phyloP scores from a whole-genome alignment of 2,797 vertebrate genomes.

The Discoglossus pictus region DNA sequence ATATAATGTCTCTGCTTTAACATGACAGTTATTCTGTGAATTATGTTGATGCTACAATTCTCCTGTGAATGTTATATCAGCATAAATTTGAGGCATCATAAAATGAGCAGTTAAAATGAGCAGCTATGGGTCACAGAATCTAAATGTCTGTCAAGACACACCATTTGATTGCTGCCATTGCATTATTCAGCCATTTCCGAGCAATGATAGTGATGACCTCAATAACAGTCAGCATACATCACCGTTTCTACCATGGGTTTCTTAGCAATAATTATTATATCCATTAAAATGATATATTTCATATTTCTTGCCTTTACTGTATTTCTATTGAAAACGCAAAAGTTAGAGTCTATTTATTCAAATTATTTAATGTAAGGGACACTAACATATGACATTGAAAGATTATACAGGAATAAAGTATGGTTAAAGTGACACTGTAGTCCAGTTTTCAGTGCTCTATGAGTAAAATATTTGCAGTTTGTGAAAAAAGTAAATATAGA shows the following conservation, averaged over 20 bases:
- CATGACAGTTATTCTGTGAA: conserved; percentile 42
- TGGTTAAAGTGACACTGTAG: no score
- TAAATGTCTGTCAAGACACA: conserved; percentile 32
- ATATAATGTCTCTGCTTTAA: conserved; percentile 27
- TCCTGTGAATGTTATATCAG: conserved; percentile 35
- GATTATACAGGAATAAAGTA: no score
- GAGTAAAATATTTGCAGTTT: no score
- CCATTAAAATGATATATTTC: not conserved
- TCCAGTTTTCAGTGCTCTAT: no score
- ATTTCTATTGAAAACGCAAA: no score
- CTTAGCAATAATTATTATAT: conserved; percentile 8
- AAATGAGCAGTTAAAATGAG: conserved; percentile 40
- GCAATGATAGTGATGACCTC: conserved; percentile 46
- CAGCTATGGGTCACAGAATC: conserved; percentile 41
- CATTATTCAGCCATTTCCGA: conserved; percentile 37
- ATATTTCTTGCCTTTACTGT: no score
- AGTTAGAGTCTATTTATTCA: no score
- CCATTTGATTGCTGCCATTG: conserved; percentile 32
- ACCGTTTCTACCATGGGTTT: not conserved
- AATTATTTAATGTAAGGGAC: no score
- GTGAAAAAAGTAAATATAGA: no score
- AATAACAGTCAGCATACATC: conserved; percentile 24
- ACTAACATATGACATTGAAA: no score
- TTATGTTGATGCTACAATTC: conserved; percentile 49
- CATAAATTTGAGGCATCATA: conserved; percentile 30